These are phyloP conservation scores for Tenodera sinensis DNA, from an alignment of 2,888 invertebrate species.

Conservation along the genomic window DNA sequence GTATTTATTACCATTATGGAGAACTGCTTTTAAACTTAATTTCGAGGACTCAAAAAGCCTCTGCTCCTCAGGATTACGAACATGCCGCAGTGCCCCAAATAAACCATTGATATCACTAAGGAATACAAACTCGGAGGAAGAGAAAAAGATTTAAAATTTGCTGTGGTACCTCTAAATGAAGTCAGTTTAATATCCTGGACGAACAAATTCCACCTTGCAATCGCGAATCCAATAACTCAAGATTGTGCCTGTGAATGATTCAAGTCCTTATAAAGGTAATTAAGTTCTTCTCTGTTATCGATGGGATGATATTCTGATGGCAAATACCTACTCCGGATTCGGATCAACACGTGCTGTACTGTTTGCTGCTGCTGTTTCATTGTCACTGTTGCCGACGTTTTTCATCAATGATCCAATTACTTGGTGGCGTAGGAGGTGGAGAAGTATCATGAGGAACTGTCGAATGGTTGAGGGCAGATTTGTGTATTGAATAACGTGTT, in stretches of 20 bases:
- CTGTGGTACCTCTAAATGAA: not conserved
- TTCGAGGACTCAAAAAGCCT: no score
- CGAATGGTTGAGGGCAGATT: not conserved
- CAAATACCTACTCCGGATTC: not conserved
- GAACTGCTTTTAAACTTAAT: not conserved
- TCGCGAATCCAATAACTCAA: not conserved
- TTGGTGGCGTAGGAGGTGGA: not conserved
- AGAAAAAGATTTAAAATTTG: not conserved
- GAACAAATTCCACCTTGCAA: not conserved
- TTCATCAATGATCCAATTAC: conserved; percentile 3
- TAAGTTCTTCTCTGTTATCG: not conserved
- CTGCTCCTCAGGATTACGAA: not conserved
- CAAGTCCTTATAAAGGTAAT: not conserved
- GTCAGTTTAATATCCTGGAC: not conserved
- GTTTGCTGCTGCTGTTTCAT: not conserved
- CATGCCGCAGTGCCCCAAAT: not conserved
- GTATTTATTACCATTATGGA: not conserved
- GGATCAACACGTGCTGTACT: not conserved
- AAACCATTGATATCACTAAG: not conserved
- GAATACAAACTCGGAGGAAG: not conserved
- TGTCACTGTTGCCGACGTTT: not conserved
- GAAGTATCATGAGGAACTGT: not conserved
- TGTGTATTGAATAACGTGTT: not conserved
- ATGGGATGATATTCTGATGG: not conserved
- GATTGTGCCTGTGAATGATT: not conserved